A percentile compares a stretch with the other conserved stretches of the same genome.
Evolutionary conservation across 2,888 invertebrate species (phyloP).

Genomic region (Brachyopa scutellaris): DNA sequence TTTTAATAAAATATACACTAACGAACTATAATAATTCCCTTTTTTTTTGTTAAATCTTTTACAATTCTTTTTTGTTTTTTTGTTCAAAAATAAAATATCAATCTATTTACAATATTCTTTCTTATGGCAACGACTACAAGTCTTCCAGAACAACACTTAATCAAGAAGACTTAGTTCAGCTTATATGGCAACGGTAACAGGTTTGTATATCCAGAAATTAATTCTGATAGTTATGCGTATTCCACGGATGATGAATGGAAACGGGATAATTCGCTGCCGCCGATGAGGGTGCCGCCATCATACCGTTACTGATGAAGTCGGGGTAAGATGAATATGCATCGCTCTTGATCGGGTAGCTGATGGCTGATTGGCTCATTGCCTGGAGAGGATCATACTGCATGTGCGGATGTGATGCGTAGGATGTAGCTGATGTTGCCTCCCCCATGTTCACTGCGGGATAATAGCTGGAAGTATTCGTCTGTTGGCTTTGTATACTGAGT

Average conservation of each 20-base stretch:
- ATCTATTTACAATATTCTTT: conserved; percentile 32
- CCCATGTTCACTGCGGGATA: conserved; percentile 50
- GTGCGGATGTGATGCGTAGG: conserved; percentile 54
- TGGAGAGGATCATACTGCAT: conserved; percentile 65
- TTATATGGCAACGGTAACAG: conserved; percentile 57
- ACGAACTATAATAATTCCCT: conserved; percentile 43
- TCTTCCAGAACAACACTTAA: conserved; percentile 6
- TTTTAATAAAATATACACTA: conserved; percentile 68
- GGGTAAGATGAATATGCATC: conserved; percentile 61
- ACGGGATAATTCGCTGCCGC: conserved; percentile 54
- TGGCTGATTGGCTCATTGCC: conserved; percentile 48
- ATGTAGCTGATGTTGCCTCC: conserved; percentile 32
- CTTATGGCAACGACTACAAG: neutral
- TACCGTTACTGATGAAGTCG: conserved; percentile 65
- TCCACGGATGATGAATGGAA: conserved; percentile 63
- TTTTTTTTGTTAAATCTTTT: conserved; percentile 16
- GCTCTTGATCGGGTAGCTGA: conserved; percentile 50
- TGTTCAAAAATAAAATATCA: conserved; percentile 16
- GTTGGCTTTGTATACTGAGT: conserved; percentile 43
- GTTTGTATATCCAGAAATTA: conserved; percentile 14
- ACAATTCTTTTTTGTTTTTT: conserved; percentile 9
- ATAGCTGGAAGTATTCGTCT: conserved; percentile 51
- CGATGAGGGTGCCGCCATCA: conserved; percentile 53
- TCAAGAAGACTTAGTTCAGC: conserved; percentile 58
- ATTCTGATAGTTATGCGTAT: conserved; percentile 57